phyloP scores from a whole-genome alignment of 2,797 vertebrate species.

The Synaphobranchus kaupii region DNA sequence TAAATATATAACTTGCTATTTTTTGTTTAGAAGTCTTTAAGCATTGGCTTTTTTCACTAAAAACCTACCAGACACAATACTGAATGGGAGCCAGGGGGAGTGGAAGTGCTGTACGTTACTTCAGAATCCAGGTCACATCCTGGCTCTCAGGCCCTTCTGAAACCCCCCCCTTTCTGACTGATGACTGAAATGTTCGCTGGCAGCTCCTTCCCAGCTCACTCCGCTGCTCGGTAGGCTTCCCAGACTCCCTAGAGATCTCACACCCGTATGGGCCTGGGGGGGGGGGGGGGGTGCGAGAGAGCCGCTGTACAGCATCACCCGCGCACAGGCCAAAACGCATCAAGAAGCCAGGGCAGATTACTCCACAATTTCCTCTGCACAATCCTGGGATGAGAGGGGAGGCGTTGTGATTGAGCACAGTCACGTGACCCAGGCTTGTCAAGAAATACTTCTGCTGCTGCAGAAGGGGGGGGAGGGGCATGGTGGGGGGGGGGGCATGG shows the following conservation, averaged over 20 bases:
- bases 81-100: background rate
- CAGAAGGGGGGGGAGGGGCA: background rate
- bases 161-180: background rate
- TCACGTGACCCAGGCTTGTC: conserved; percentile 26
- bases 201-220: background rate
- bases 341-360: conserved; percentile 19
- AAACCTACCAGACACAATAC: background rate
- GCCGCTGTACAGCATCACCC: background rate
- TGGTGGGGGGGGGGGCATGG: background rate
- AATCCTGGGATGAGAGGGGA: conserved; percentile 24
- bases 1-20: too few relatives aligned
- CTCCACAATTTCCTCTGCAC: conserved; percentile 30
- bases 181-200: background rate
- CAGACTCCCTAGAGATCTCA: background rate
- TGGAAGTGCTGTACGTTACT: background rate
- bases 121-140: conserved; percentile 6
- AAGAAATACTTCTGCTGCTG: background rate
- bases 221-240: background rate
- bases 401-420: conserved; percentile 14
- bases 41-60: background rate
- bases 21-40: background rate
- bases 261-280: background rate
- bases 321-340: background rate
- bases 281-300: background rate
- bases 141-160: background rate